Base-by-base conservation (phyloP, 2,797 vertebrate genomes). In the Corythornis leucogaster region DNA sequence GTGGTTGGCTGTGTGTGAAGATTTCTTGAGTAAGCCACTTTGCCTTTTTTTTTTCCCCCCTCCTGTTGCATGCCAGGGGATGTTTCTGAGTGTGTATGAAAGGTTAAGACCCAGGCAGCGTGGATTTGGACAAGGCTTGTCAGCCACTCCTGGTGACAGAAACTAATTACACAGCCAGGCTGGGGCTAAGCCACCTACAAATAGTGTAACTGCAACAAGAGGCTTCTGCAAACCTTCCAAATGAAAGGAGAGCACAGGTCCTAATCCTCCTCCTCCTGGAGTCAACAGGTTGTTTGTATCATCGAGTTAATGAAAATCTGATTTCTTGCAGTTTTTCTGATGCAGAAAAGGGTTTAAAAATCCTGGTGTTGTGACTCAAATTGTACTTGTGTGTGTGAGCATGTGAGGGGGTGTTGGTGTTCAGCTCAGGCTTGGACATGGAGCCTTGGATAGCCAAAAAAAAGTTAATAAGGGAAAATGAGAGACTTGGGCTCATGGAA, bases 131-230 rank as follows among this genome's bases (percentile, higher is more conserved):
- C 35, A n/a, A n/a, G 77, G 18, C 46, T 92, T 2, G 0, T 92
- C 63, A 81, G 70, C 53, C 79, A 18, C 83, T 58, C 2, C 16
- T 93, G 64, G 74, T 90, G 92, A 81, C 61, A 90, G 77, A 86
- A 88, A 63, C 57, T 86, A 84, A 88, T 93, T 89, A 90, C 70
- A 31, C 40, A 80, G 64, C 40, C 63, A 53, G 35, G 80, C 70
- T 85, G 12, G 67, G 62, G 77, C 74, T 95, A 91, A 92, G 76
- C 45, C 67, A 40, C 64, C 38, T 78, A 77, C 92, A 96, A 86
- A 88, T 48, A 91, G 50, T 35, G 50, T 51, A 81, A 84, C 77
- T 91, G 5, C 40, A 74, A 38, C 74, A 75, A 64, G 87, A 94
- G 69, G 73, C 1, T 7, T 93, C 87, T 92, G 74, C 89, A 92